A percentile compares a stretch with the other conserved stretches of the same genome.
Evolutionary conservation across 1,140 invertebrate genomes (phyloP).

Genomic region (Zelostemma sp.): DNA sequence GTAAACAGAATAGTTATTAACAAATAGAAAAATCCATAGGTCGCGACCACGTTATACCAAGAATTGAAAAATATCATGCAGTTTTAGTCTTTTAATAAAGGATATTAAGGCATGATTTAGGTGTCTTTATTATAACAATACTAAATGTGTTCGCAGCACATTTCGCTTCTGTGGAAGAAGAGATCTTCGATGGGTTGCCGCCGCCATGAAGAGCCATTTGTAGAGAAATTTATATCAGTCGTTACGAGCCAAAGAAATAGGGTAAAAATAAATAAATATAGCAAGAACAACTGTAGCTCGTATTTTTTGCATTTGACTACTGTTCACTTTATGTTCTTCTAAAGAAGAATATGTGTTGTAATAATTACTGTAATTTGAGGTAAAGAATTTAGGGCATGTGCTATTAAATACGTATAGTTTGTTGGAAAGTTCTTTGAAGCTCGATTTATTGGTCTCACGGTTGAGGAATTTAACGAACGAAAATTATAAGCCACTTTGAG

Average conservation of each 20-base stretch:
- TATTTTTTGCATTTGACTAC: constrained; percentile 19
- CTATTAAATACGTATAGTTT: constrained; percentile 23
- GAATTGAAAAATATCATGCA: too few relatives aligned
- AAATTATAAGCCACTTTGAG: constrained; percentile 50
- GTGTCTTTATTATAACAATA: too few relatives aligned
- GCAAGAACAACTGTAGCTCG: constrained; percentile 16
- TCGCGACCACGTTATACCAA: too few relatives aligned
- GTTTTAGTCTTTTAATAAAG: too few relatives aligned
- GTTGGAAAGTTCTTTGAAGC: constrained; percentile 11
- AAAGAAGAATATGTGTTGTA: neutral
- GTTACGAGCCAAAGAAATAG: constrained; percentile 25
- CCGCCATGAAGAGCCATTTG: constrained; percentile 18
- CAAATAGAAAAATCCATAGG: too few relatives aligned
- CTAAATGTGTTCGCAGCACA: constrained; percentile 4
- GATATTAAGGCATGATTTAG: too few relatives aligned
- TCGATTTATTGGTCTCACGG: constrained; percentile 48
- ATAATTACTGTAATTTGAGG: neutral
- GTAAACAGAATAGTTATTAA: too few relatives aligned
- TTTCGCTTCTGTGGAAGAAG: constrained; percentile 9
- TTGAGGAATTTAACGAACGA: constrained; percentile 48
- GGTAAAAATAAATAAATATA: constrained; percentile 34
- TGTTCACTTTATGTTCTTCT: neutral
- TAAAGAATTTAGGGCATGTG: neutral
- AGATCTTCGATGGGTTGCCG: constrained; percentile 13
- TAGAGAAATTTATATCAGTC: constrained; percentile 35